Evolutionary conservation across 2,797 vertebrate genomes (phyloP).

Genomic region (Margarornis squamiger): DNA sequence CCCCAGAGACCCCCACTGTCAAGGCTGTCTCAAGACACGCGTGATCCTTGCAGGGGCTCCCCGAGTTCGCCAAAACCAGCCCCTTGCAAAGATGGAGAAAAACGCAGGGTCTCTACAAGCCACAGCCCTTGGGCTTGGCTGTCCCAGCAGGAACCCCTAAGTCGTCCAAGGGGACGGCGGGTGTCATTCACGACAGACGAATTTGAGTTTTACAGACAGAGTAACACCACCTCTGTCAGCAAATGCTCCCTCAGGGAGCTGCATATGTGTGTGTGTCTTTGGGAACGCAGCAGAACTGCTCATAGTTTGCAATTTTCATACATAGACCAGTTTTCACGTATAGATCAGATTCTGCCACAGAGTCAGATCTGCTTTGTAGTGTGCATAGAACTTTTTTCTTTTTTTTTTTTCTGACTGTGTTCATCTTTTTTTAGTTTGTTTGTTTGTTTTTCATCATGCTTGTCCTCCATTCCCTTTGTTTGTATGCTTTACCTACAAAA

Average conservation of each 20-base stretch:
- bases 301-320: neutral
- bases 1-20: neutral
- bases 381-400: neutral
- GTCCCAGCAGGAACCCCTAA: neutral
- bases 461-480: neutral
- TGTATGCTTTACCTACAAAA: neutral
- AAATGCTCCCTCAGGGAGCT: neutral
- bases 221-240: neutral
- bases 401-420: neutral
- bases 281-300: neutral
- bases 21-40: neutral
- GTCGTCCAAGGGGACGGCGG: neutral
- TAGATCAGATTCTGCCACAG: neutral
- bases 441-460: neutral
- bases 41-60: neutral
- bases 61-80: rapidly evolving
- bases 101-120: neutral
- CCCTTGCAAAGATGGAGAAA: rapidly evolving
- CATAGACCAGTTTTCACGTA: rapidly evolving
- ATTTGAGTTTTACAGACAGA: neutral
- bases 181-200: neutral
- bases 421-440: neutral
- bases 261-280: neutral
- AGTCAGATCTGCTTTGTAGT: neutral
- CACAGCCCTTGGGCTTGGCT: neutral